These are phyloP conservation scores for Drosophila conformis DNA, from an alignment of 2,888 invertebrate species.

Conservation along the genomic window DNA sequence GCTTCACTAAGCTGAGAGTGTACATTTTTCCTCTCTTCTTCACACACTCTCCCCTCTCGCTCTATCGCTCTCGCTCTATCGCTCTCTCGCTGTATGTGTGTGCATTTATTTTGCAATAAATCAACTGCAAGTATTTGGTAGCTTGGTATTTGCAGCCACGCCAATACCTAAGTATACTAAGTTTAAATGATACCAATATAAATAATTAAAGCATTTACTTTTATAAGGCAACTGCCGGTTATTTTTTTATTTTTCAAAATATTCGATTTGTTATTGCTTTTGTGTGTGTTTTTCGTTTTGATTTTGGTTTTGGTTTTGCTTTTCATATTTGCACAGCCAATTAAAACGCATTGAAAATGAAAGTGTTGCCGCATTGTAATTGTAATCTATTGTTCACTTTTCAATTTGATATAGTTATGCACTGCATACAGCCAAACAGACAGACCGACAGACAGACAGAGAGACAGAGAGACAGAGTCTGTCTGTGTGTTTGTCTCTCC, in stretches of 20 bases:
- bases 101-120: conserved; percentile 45
- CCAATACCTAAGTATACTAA: conserved; percentile 22
- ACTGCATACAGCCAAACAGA: conserved; percentile 31
- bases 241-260: background rate
- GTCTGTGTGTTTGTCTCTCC: conserved; percentile 22
- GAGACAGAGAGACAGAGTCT: background rate
- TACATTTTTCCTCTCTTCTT: background rate
- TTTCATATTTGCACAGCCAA: conserved; percentile 41
- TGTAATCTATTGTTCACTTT: conserved; percentile 58
- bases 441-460: background rate
- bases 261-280: conserved; percentile 25
- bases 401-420: conserved; percentile 73
- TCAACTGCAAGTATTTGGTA: conserved; percentile 29
- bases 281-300: conserved; percentile 21
- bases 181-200: conserved; percentile 39
- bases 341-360: conserved; percentile 70
- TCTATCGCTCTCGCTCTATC: background rate
- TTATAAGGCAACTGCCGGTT: conserved; percentile 35
- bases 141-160: conserved; percentile 35
- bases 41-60: background rate
- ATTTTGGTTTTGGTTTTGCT: conserved; percentile 24
- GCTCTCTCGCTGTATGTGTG: background rate
- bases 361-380: conserved; percentile 62
- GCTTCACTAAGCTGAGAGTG: conserved; percentile 12
- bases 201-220: conserved; percentile 43